Percentiles rank a stretch among this genome's conserved stretches.
These are phyloP conservation scores for Papilio gigon DNA, from an alignment of 2,888 invertebrate species.

Conservation along the genomic window DNA sequence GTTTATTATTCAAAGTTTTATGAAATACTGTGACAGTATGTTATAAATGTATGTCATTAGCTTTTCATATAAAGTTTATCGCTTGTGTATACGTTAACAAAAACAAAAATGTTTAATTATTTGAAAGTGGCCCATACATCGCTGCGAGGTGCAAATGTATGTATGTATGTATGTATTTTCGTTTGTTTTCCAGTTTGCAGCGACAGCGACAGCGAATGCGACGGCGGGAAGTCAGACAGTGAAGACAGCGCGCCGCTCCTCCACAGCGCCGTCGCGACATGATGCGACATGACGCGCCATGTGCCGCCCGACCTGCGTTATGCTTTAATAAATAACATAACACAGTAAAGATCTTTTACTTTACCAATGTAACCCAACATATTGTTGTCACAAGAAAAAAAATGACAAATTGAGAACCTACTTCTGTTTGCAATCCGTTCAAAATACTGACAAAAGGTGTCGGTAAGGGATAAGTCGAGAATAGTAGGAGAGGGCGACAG, in stretches of 20 bases:
- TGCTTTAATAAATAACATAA: slow-evolving; percentile 17
- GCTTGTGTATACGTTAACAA: not conserved
- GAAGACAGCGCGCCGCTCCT: slow-evolving; percentile 69
- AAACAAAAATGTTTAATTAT: too few relatives aligned
- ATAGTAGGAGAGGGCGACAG: too few relatives aligned
- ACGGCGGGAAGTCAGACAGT: slow-evolving; percentile 67
- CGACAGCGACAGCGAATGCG: slow-evolving; percentile 76
- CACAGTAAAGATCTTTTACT: not conserved
- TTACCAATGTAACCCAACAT: not conserved
- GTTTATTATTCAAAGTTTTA: too few relatives aligned
- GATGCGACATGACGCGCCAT: not conserved
- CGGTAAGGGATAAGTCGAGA: too few relatives aligned
- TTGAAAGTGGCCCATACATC: too few relatives aligned
- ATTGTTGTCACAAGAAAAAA: too few relatives aligned
- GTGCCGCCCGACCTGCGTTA: too few relatives aligned
- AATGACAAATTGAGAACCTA: too few relatives aligned
- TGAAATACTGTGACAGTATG: too few relatives aligned
- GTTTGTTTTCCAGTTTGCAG: slow-evolving; percentile 28
- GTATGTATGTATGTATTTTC: not conserved
- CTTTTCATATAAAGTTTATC: not conserved
- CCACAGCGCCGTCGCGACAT: slow-evolving; percentile 55
- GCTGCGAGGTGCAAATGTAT: too few relatives aligned
- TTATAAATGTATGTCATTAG: not conserved
- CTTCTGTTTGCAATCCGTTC: too few relatives aligned
- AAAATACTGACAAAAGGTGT: too few relatives aligned